These are phyloP conservation scores for Zaprionus inermis DNA, from an alignment of 1,140 invertebrate genomes.

Conservation along the genomic window DNA sequence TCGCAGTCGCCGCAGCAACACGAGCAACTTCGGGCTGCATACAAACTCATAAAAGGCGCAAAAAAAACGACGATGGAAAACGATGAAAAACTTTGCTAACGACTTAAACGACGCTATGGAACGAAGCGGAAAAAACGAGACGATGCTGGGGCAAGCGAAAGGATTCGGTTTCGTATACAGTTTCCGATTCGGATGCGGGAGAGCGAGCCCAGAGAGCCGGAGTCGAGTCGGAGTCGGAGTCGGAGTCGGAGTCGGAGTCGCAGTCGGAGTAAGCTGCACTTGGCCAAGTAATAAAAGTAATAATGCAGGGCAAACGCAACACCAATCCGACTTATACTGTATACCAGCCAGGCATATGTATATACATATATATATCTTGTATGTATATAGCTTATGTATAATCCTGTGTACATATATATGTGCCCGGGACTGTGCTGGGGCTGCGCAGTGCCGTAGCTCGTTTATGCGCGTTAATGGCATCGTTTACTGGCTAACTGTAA, in stretches of 20 bases:
- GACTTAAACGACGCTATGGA: slow-evolving; percentile 67
- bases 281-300: slow-evolving; percentile 81
- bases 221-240: slow-evolving; percentile 3
- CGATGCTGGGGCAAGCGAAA: slow-evolving; percentile 43
- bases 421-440: slow-evolving; percentile 24
- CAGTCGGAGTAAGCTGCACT: slow-evolving; percentile 62
- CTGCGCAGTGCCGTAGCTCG: slow-evolving; percentile 64
- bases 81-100: slow-evolving; percentile 73
- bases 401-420: slow-evolving; percentile 33
- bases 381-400: slow-evolving; percentile 11
- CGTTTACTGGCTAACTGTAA: slow-evolving; percentile 82
- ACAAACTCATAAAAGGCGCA: slow-evolving; percentile 60
- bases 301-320: slow-evolving; percentile 45
- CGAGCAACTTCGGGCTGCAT: slow-evolving; percentile 58
- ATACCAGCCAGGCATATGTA: slow-evolving; percentile 17
- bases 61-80: slow-evolving; percentile 59
- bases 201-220: slow-evolving; percentile 19
- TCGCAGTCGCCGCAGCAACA: slow-evolving; percentile 39
- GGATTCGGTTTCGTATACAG: slow-evolving; percentile 35
- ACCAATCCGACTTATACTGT: slow-evolving; percentile 42
- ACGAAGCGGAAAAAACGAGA: slow-evolving; percentile 24
- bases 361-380: slow-evolving; percentile 5
- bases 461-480: slow-evolving; percentile 83
- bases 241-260: slow-evolving; percentile 31
- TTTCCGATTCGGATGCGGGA: slow-evolving; percentile 14